Evolutionary conservation across 2,888 invertebrate genomes (phyloP).

Genomic region (Drosophila leonis): DNA sequence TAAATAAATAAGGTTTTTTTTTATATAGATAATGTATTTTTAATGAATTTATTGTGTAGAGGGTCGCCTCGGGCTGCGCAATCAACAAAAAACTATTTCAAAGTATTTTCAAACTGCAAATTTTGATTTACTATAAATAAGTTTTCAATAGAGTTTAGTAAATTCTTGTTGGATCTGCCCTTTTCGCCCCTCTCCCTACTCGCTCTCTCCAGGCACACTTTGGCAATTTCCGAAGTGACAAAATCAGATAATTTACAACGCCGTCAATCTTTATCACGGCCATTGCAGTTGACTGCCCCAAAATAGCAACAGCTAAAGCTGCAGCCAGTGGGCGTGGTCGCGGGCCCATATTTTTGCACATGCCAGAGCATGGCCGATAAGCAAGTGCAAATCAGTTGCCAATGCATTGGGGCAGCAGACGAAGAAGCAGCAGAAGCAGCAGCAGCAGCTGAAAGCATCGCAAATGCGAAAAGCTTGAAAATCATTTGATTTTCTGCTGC

Average conservation of each 20-base stretch:
- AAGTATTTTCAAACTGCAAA: not conserved
- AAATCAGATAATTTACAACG: constrained; percentile 84
- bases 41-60: not conserved
- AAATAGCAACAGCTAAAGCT: constrained; percentile 38
- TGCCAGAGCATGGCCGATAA: constrained; percentile 61
- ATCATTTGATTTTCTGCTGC: constrained; percentile 77
- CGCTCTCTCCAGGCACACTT: constrained; percentile 59
- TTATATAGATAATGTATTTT: not conserved
- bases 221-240: constrained; percentile 84
- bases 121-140: constrained; percentile 6
- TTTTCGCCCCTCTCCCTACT: not conserved
- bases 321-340: constrained; percentile 57
- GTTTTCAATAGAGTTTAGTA: constrained; percentile 9
- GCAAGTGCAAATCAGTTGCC: constrained; percentile 77
- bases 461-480: constrained; percentile 46
- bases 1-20: too few species aligned
- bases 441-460: not conserved
- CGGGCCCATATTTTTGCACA: constrained; percentile 47
- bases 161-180: constrained; percentile 25
- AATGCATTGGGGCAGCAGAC: constrained; percentile 32
- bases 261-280: constrained; percentile 82
- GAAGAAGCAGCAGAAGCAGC: not conserved
- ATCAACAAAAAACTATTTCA: not conserved
- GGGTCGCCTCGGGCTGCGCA: not conserved
- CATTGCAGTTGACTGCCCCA: constrained; percentile 67